These are phyloP conservation scores for Gastrophysa polygoni DNA, from an alignment of 2,888 invertebrate genomes.

Conservation along the genomic window DNA sequence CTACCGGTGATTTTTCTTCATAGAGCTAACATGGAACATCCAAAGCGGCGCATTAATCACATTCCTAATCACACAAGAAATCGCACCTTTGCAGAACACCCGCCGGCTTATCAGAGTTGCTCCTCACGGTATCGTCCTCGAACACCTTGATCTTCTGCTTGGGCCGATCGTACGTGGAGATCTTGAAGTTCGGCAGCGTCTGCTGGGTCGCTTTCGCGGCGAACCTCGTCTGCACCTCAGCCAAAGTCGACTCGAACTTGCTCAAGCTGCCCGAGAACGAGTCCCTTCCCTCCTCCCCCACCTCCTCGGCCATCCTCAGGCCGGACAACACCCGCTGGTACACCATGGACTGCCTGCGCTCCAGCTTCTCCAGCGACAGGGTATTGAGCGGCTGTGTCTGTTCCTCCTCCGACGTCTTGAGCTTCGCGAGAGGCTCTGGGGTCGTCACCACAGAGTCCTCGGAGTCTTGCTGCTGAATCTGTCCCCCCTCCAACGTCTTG, in stretches of 20 bases:
- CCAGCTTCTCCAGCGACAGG: conserved; percentile 55
- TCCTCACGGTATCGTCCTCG: conserved; percentile 57
- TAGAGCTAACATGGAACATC: no score
- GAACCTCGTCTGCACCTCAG: conserved; percentile 36
- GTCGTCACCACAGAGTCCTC: no score
- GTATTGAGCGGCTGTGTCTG: conserved; percentile 52
- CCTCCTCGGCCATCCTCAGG: conserved; percentile 51
- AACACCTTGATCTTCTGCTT: conserved; percentile 57
- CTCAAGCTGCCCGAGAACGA: conserved; percentile 41
- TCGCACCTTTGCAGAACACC: no score
- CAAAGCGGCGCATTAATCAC: no score
- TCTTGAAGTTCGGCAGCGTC: conserved; percentile 57
- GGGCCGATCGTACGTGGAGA: conserved; percentile 57
- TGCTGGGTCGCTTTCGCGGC: conserved; percentile 28
- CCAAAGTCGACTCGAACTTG: conserved; percentile 42
- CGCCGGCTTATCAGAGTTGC: conserved; percentile 42
- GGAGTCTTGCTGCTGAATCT: no score
- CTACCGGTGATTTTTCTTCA: no score
- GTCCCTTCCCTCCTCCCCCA: conserved; percentile 33
- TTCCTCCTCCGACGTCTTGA: conserved; percentile 44
- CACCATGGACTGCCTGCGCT: conserved; percentile 56
- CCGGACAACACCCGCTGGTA: conserved; percentile 57
- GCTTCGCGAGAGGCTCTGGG: conserved; percentile 50
- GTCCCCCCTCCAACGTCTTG: conserved; percentile 33
- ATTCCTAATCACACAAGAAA: no score